Conservation (phyloP, 2,113 vertebrate species). For the Lophochroa leadbeateri region DNA sequence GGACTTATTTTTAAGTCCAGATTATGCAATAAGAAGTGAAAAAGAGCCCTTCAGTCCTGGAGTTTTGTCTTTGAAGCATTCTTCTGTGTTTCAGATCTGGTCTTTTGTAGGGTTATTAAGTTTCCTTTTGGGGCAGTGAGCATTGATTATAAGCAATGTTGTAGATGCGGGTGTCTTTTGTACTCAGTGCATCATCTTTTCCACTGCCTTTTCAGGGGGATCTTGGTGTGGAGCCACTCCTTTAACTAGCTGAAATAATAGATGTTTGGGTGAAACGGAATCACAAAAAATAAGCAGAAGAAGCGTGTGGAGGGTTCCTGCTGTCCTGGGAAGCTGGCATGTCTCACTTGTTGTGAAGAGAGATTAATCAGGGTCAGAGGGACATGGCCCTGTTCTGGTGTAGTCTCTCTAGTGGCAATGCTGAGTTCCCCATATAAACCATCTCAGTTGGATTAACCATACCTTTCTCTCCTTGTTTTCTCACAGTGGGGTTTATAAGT, state of each 20-base stretch:
- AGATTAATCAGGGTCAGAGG: not conserved
- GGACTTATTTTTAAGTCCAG: not conserved
- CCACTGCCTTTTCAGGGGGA: not conserved
- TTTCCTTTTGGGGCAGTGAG: not conserved
- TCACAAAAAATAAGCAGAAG: not conserved
- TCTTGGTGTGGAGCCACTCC: not conserved
- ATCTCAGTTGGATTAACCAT: not conserved
- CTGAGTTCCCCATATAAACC: not conserved
- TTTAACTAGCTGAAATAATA: conserved; percentile 34
- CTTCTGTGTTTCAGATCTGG: not conserved
- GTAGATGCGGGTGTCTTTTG: not conserved
- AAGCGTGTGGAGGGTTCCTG: not conserved
- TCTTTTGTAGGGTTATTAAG: not conserved
- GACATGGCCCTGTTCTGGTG: not conserved
- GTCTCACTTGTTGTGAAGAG: not conserved
- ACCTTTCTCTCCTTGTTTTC: not conserved
- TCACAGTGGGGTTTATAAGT: not conserved
- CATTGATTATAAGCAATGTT: not conserved
- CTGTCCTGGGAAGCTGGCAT: not conserved
- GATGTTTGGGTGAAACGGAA: not conserved
- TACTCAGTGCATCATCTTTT: not conserved
- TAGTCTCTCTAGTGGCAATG: not conserved
- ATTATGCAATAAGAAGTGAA: not conserved
- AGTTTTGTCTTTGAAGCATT: not conserved
- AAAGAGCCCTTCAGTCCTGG: not conserved